phyloP scores from a whole-genome alignment of 2,797 vertebrate genomes.

The Octomys mimax region DNA sequence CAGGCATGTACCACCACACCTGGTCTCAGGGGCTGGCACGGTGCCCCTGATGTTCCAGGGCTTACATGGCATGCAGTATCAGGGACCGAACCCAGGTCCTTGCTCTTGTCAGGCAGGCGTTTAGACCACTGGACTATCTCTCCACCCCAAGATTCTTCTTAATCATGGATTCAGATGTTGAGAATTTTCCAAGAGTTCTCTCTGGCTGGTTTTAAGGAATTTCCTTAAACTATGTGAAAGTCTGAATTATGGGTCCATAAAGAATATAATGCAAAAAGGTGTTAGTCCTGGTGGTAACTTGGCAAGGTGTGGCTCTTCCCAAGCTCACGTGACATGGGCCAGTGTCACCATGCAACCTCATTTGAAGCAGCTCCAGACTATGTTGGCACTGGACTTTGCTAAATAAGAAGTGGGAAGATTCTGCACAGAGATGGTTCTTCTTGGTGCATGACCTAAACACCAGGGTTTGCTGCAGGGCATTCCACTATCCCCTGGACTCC shows the following conservation, averaged over 20 bases:
- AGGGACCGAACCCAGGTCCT: too few species aligned
- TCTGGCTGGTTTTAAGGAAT: neutral
- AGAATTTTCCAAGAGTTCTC: neutral
- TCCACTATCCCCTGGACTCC: neutral
- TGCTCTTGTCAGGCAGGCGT: too few species aligned
- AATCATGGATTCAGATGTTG: neutral
- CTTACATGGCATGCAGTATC: too few species aligned
- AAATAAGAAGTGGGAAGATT: neutral
- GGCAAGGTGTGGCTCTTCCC: neutral
- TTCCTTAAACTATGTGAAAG: neutral
- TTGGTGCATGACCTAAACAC: neutral
- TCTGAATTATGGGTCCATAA: neutral
- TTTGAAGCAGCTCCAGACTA: neutral
- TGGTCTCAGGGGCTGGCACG: too few species aligned
- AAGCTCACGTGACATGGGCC: neutral
- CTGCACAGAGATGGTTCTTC: neutral
- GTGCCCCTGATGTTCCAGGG: too few species aligned
- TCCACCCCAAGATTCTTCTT: neutral
- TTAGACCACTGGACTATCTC: too few species aligned
- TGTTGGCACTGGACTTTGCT: too few species aligned
- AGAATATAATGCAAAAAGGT: neutral
- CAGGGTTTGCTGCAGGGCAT: neutral
- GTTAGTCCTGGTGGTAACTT: neutral
- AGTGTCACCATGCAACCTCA: neutral
- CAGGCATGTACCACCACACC: too few species aligned